These are phyloP conservation scores for Ciconia stormi DNA, from an alignment of 2,113 vertebrate genomes.

Conservation along the genomic window DNA sequence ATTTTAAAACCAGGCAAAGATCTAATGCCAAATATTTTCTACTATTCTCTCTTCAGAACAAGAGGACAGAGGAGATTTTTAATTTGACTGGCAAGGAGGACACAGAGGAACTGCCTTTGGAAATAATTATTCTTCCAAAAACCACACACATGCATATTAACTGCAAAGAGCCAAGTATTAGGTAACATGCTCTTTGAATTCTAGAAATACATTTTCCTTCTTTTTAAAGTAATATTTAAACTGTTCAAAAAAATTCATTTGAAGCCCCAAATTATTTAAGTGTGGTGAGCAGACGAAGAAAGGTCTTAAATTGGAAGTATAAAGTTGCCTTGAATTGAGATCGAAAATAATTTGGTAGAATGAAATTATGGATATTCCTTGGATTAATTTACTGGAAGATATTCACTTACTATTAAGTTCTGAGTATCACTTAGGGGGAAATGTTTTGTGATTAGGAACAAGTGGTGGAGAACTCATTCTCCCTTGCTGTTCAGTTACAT, in stretches of 20 bases:
- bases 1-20: not conserved
- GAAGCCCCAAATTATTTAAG: not conserved
- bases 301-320: not conserved
- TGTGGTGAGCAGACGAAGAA: not conserved
- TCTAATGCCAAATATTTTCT: not conserved
- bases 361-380: not conserved
- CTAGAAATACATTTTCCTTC: not conserved
- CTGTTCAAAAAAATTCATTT: not conserved
- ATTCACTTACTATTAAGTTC: not conserved
- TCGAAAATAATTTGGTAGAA: not conserved
- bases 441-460: not conserved
- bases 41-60: not conserved
- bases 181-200: not conserved
- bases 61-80: not conserved
- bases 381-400: not conserved
- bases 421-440: not conserved
- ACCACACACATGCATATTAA: not conserved
- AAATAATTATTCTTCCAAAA: constrained; percentile 16
- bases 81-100: not conserved
- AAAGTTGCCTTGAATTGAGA: not conserved
- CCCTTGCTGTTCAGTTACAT: not conserved
- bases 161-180: not conserved
- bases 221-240: not conserved
- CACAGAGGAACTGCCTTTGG: not conserved
- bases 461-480: not conserved